Evolutionary conservation across 2,888 invertebrate species (phyloP), one percentile per base, ranked within the genome.

Genomic region (Parelbella ahira): DNA sequence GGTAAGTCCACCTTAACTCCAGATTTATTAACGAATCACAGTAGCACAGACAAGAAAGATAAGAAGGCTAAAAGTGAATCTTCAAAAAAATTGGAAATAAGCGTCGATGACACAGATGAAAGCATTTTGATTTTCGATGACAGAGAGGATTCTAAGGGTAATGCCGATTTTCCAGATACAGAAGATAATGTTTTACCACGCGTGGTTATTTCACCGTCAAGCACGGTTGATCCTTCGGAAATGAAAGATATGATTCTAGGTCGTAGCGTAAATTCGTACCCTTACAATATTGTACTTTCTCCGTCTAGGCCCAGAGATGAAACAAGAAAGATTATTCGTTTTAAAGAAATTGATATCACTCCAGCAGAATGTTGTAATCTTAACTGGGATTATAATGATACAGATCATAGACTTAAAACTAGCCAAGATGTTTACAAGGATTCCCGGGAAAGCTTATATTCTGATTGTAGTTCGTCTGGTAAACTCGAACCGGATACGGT

Each of bases 21-120:
- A 4, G 91, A 91, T 71, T 69, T 90, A 44, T 69, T 91, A 42
- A 89, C 89, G 36, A 90, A 90, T 57, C 90, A 91, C 56, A 89
- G 81, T 55, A 79, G 81, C 7, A 58, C 76, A 32, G 88, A 88
- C 44, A 59, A 47, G 37, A 56, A 44, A 51, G 46, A 45, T 37
- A 60, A 66, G 43, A 49, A 45, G n/a, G 45, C 48, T 13, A 11
- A 34, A 20, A 51, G 47, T 30, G 28, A 44, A 45, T 55, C 37
- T 33, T 55, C 3, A 38, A 21, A 12, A 3, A 3, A 23, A 25
- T 25, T 37, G 3, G 43, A 48, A 20, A 29, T 38, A 20, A 44
- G 30, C 24, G 12, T 29, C 2, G 42, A 43, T 15, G 41, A 41
- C 2, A 41, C 41, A 5, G 41, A 41, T 23, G 41, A 34, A 19